Conservation (phyloP, 2,797 vertebrate genomes). For the Taenioides sp. region DNA sequence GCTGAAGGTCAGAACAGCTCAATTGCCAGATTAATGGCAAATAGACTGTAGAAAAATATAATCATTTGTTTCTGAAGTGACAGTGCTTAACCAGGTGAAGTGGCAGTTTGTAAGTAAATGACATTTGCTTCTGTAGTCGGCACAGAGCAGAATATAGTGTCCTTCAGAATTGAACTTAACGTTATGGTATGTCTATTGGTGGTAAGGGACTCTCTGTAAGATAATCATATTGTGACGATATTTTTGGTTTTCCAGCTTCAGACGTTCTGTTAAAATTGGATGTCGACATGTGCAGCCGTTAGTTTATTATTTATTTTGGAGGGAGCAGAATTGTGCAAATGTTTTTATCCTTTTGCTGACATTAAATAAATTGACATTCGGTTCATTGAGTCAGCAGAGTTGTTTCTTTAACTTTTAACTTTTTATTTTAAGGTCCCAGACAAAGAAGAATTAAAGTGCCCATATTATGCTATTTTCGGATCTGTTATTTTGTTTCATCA, state of each 20-base stretch:
- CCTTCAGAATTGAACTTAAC: conserved; percentile 53
- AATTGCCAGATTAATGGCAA: conserved; percentile 41
- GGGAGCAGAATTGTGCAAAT: conserved; percentile 72
- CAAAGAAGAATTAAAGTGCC: not conserved
- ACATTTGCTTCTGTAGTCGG: conserved; percentile 68
- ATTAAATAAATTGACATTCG: conserved; percentile 75
- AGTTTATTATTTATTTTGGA: conserved; percentile 76
- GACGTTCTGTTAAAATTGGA: conserved; percentile 60
- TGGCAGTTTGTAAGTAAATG: conserved; percentile 60
- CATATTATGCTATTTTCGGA: no score
- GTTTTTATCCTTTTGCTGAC: conserved; percentile 78
- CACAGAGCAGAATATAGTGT: conserved; percentile 59
- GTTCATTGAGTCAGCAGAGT: conserved; percentile 60
- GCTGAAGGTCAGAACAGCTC: conserved; percentile 31
- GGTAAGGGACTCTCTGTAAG: conserved; percentile 62
- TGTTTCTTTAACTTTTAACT: not conserved
- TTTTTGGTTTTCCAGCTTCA: conserved; percentile 46
- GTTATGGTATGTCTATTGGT: conserved; percentile 56
- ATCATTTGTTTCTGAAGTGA: conserved; percentile 41
- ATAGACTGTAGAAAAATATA: conserved; percentile 32
- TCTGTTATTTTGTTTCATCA: no score
- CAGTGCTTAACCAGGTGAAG: conserved; percentile 42
- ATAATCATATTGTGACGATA: conserved; percentile 60
- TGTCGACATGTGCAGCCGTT: conserved; percentile 68
- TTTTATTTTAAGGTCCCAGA: not conserved